Percentiles rank a stretch among this genome's conserved stretches.
Evolutionary conservation across 2,113 vertebrate genomes (phyloP).

Genomic region (Hemiscyllium ocellatum): DNA sequence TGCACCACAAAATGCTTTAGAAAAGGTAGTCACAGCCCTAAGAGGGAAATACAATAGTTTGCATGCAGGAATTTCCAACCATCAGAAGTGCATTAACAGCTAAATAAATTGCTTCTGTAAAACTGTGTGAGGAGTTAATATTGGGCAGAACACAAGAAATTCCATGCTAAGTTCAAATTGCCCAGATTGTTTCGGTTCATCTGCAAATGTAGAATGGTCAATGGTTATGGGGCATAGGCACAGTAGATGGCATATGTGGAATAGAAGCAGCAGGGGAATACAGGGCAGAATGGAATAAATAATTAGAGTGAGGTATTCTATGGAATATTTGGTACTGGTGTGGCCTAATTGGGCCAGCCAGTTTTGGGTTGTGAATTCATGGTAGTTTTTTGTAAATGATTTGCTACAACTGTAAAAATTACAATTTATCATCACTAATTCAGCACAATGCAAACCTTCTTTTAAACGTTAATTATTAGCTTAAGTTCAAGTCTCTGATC

Average conservation of each 20-base stretch:
- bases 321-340: not conserved
- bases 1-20: not conserved
- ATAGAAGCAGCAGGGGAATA: not conserved
- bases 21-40: not conserved
- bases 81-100: not conserved
- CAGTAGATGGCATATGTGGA: not conserved
- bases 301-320: not conserved
- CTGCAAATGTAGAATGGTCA: not conserved
- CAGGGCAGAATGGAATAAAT: not conserved
- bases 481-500: too few species aligned
- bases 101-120: not conserved
- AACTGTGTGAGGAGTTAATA: not conserved
- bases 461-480: too few species aligned
- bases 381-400: not conserved
- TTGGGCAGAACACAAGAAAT: not conserved
- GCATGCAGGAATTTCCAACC: not conserved
- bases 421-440: too few species aligned
- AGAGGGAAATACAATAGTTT: not conserved
- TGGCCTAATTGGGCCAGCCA: too few species aligned
- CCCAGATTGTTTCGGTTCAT: not conserved
- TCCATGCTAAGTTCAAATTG: not conserved
- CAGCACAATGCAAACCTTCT: too few species aligned
- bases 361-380: too few species aligned
- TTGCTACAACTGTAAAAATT: not conserved
- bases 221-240: not conserved